Evolutionary conservation across 2,888 invertebrate species (phyloP), one percentile per base, ranked within the genome.

Genomic region (Emmelina monodactyla): DNA sequence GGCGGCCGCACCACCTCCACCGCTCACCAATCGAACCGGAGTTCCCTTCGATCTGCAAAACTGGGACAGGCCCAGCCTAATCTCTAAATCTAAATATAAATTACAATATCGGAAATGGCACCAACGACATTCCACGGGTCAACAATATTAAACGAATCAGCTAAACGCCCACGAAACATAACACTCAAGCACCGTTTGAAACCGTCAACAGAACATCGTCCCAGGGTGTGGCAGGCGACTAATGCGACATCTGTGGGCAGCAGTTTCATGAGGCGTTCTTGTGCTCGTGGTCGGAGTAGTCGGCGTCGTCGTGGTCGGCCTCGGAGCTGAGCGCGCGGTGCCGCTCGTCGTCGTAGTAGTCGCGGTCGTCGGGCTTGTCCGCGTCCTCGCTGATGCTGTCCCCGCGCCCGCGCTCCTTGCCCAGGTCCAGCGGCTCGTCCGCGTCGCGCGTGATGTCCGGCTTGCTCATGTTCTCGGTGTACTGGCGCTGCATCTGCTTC

Each of bases 401-500:
- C 49, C 55, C 56, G 48, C 71, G 50, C 43, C 67, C 67, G 12
- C 76, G 62, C 50, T 83, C 83, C 47, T 83, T 82, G 35, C 83
- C 83, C 13, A 84, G 67, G 50, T 84, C 78, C 13, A 81, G 50
- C 11, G 83, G 83, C 43, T 82, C 82, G 34, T 83, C 84, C 2
- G 76, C 47, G 42, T 70, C 76, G 28, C 84, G 63, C 62, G 79
- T 78, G 58, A 83, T 82, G 58, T 83, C 80, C 7, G 83, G 64
- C 44, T 84, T 83, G 50, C 71, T 71, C 53, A 81, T 79, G 48
- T 57, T 75, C 37, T 84, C 84, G 37, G 82, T 75, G 62, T 84
- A 85, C 45, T 80, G 78, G 32, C 85, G 79, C 54, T 84, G 85
- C 83, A 85, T 84, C 58, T 85, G 85, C 49, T 85, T 84, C 37